phyloP scores from a whole-genome alignment of 2,888 invertebrate species.

The Patella ulyssiponensis region DNA sequence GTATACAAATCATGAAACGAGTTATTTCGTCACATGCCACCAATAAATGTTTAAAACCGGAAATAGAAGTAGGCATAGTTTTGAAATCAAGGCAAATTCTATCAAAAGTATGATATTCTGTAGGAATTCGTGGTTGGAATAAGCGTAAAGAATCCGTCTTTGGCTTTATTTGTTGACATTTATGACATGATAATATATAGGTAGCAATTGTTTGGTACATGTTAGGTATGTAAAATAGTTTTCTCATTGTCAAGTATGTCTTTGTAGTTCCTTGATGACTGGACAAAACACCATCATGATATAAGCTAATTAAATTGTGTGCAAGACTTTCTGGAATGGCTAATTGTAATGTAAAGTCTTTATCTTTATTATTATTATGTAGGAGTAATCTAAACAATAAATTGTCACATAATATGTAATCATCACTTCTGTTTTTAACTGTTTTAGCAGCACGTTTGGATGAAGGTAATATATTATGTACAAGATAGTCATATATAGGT shows the following conservation, averaged over 20 bases:
- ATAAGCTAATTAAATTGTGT: background rate
- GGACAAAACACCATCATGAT: slow-evolving; percentile 1
- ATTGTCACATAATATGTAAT: background rate
- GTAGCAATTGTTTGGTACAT: slow-evolving; percentile 8
- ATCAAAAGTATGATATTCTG: too few species aligned
- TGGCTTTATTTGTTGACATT: too few species aligned
- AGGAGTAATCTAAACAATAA: slow-evolving; percentile 8
- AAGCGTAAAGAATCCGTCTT: too few species aligned
- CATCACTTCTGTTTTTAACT: slow-evolving; percentile 4
- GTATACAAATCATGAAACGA: too few species aligned
- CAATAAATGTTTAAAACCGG: too few species aligned
- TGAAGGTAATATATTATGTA: slow-evolving; percentile 2
- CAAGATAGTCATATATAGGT: slow-evolving; percentile 1
- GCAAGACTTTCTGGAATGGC: slow-evolving; percentile 1
- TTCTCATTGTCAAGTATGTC: slow-evolving; percentile 3
- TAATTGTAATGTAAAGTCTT: slow-evolving; percentile 1
- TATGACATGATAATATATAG: too few species aligned
- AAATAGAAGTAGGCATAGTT: too few species aligned
- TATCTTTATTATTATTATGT: background rate
- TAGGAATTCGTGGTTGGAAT: too few species aligned
- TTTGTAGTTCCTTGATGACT: slow-evolving; percentile 7
- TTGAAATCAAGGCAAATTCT: too few species aligned
- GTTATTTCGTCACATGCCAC: too few species aligned
- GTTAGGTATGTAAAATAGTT: slow-evolving; percentile 10
- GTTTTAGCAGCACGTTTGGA: background rate